phyloP scores from a whole-genome alignment of 2,113 vertebrate genomes.

The Elanoides forficatus region DNA sequence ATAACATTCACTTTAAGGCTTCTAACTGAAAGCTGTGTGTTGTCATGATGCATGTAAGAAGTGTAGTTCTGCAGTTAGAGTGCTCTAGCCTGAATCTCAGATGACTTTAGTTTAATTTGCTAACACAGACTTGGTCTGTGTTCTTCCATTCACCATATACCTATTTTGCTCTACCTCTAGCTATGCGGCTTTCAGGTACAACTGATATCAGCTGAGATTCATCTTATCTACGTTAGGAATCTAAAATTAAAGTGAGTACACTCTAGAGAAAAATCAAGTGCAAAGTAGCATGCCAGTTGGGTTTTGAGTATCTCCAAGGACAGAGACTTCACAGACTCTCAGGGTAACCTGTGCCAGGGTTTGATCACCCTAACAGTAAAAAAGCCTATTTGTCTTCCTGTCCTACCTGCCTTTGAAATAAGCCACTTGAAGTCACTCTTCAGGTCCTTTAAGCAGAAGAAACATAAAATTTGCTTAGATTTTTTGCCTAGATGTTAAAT shows the following conservation, averaged over 20 bases:
- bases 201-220: not conserved
- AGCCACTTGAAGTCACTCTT: not conserved
- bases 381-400: not conserved
- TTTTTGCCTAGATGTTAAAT: not conserved
- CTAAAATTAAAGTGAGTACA: not conserved
- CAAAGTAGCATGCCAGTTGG: not conserved
- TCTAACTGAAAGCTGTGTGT: not conserved
- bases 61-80: not conserved
- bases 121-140: not conserved
- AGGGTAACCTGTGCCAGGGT: not conserved
- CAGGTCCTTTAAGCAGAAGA: not conserved
- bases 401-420: not conserved
- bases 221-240: not conserved
- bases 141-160: not conserved
- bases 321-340: not conserved
- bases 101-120: not conserved
- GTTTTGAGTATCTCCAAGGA: not conserved
- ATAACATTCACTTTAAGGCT: not conserved
- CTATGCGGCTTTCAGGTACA: not conserved
- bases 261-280: not conserved
- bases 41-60: not conserved
- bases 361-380: not conserved
- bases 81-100: not conserved
- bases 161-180: not conserved
- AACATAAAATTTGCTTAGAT: not conserved